These are phyloP conservation scores for Eira barbara DNA, from an alignment of 2,113 vertebrate species.

Conservation along the genomic window DNA sequence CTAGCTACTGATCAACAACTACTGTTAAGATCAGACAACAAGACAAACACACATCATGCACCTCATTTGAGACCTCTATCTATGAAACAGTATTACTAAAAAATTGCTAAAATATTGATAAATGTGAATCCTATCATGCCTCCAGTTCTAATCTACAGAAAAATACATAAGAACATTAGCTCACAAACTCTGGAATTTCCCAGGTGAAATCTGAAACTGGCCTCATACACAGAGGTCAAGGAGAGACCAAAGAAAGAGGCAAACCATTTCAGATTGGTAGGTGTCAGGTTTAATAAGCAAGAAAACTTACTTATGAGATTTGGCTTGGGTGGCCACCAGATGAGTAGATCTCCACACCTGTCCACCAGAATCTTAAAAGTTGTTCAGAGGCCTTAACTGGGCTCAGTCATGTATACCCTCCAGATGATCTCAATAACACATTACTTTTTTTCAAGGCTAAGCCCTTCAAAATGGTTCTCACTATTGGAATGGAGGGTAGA, in stretches of 20 bases:
- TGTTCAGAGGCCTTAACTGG: not conserved
- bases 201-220: not conserved
- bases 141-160: not conserved
- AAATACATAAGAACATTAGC: not conserved
- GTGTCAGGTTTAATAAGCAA: not conserved
- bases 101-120: not conserved
- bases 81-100: not conserved
- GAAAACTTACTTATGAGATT: not conserved
- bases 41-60: not conserved
- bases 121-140: not conserved
- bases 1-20: not conserved
- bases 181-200: not conserved
- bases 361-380: not conserved
- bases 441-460: not conserved
- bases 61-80: not conserved
- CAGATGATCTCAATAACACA: not conserved
- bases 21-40: not conserved
- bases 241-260: not conserved
- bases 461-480: not conserved
- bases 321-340: too few relatives aligned
- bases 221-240: not conserved
- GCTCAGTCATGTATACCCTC: not conserved
- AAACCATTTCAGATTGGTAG: not conserved
- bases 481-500: not conserved
- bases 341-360: not conserved